These are phyloP conservation scores for Sarcophaga rosellei DNA, from an alignment of 2,888 invertebrate genomes.

Conservation along the genomic window DNA sequence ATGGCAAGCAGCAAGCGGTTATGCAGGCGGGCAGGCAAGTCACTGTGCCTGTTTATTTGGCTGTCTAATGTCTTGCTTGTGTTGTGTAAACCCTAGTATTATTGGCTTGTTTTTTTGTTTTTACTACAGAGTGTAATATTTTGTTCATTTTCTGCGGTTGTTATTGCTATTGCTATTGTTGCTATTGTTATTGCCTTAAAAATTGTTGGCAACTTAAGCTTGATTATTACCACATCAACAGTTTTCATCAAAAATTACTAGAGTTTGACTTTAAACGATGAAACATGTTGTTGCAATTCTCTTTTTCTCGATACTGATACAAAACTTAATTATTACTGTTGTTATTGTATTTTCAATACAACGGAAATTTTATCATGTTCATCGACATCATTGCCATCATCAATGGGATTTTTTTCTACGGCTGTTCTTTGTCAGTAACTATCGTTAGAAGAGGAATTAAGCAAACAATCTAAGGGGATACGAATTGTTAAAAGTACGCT, in stretches of 20 bases:
- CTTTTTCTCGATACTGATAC: no score
- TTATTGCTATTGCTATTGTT: constrained; percentile 18
- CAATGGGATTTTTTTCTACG: constrained; percentile 49
- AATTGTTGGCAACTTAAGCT: constrained; percentile 26
- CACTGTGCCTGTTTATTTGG: background rate
- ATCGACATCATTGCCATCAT: constrained; percentile 65
- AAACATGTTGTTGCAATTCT: constrained; percentile 49
- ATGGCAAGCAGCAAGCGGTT: background rate
- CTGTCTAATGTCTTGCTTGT: constrained; percentile 47
- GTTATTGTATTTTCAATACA: constrained; percentile 39
- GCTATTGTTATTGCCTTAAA: constrained; percentile 9
- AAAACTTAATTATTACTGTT: constrained; percentile 6
- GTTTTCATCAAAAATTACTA: constrained; percentile 63
- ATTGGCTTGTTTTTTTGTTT: constrained; percentile 19
- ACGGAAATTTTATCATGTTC: constrained; percentile 62
- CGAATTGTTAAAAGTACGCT: background rate
- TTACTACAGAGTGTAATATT: constrained; percentile 55
- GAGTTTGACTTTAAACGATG: constrained; percentile 38
- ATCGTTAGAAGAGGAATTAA: background rate
- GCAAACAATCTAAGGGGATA: background rate
- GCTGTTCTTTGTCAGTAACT: constrained; percentile 9
- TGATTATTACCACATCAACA: constrained; percentile 68
- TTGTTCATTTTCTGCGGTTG: constrained; percentile 22
- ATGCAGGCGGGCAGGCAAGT: background rate
- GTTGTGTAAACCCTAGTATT: constrained; percentile 63